Evolutionary conservation across 2,113 vertebrate species (phyloP), one percentile per base, ranked within the genome.

Genomic region (Myotis yumanensis): DNA sequence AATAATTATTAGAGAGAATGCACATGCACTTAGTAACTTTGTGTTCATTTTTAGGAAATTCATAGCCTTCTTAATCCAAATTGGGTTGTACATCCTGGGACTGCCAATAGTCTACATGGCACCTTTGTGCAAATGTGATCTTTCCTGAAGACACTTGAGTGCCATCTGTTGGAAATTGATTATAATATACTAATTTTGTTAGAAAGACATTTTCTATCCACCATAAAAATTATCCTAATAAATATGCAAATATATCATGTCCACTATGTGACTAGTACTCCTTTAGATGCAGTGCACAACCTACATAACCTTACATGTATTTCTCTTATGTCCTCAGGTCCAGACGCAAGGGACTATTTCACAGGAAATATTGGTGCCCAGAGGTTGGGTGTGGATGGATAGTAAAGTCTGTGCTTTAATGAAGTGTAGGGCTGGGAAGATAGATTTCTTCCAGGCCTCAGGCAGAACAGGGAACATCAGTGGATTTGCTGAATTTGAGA

Each of bases 201-300:
- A 77, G 46, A 43, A 66, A 84, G 81, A 77, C 22, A 46, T 90
- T 96, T 87, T 76, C 46, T 95, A 59, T 66, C 11, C 93, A 22
- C 46, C 11, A 71, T 46, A 92, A 92, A 92, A 81, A 71, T 22
- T 86, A 11, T 81, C 35, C 90, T 92, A 84, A 76, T 83, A 72
- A 93, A 32, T 81, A 57, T 32, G 3, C 54, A 90, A 62, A 80
- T 51, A 48, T n/a, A 48, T 3, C 7, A 7, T 68, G 30, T 71
- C 1, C 28, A 51, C 30, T 4, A 10, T 30, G n/a, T 87, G n/a
- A 90, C 40, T 51, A 18, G 11, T 54, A 11, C 15, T 30, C 11
- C 20, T 40, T 37, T 59, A 57, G n/a, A 51, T 80, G 11, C 51
- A 62, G n/a, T 66, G 3, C 12, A 59, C 64, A 87, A 4, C 10